Percentiles rank a stretch among this genome's conserved stretches.
These are phyloP conservation scores for Acrobasis suavella DNA, from an alignment of 2,888 invertebrate genomes.

Conservation along the genomic window DNA sequence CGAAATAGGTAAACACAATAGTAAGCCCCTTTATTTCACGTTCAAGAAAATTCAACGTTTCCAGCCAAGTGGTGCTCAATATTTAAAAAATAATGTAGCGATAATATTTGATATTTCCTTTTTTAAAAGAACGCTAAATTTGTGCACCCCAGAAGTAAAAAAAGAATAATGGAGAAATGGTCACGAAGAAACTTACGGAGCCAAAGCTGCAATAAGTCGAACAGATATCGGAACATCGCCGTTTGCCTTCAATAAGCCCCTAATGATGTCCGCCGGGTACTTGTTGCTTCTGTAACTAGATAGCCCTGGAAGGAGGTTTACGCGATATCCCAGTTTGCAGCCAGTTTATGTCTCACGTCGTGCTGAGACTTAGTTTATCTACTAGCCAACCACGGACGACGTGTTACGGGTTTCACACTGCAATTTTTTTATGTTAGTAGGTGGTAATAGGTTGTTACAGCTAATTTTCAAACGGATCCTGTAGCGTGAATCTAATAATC, in stretches of 20 bases:
- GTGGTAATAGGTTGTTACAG: neutral
- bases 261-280: constrained; percentile 51
- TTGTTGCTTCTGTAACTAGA: constrained; percentile 46
- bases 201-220: constrained; percentile 13
- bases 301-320: constrained; percentile 43
- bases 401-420: neutral
- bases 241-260: constrained; percentile 44
- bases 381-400: constrained; percentile 10
- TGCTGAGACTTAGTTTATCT: constrained; percentile 14
- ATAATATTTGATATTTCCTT: no score
- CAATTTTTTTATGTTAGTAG: neutral
- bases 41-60: no score
- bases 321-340: constrained; percentile 29
- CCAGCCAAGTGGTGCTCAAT: no score
- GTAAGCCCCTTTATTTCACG: no score
- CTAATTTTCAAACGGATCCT: neutral
- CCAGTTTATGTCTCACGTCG: constrained; percentile 15
- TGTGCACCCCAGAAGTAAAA: neutral
- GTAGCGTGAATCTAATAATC: neutral
- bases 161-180: neutral
- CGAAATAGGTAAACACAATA: no score
- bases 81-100: no score
- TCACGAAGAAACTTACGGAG: constrained; percentile 6
- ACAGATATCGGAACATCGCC: constrained; percentile 15
- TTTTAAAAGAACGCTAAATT: no score